Evolutionary conservation across 2,113 vertebrate species (phyloP).

Genomic region (Cheirogaleus medius): DNA sequence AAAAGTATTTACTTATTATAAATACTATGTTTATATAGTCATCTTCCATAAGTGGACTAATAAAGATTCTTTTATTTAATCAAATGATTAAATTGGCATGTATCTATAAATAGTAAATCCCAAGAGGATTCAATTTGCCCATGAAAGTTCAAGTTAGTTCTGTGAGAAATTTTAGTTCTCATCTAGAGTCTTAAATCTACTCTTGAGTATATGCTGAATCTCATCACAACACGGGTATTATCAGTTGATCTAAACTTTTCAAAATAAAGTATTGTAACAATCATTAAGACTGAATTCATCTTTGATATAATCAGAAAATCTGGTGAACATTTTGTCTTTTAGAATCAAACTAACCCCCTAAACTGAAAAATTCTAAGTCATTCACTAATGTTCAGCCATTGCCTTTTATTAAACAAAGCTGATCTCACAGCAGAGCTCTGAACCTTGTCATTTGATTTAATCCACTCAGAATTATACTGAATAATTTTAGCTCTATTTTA

Average conservation of each 20-base stretch:
- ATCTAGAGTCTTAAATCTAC: not conserved
- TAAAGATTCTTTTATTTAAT: constrained; percentile 6
- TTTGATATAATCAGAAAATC: constrained; percentile 25
- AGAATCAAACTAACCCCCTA: constrained; percentile 13
- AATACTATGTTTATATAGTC: constrained; percentile 14
- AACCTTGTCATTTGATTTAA: constrained; percentile 4
- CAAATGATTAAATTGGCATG: constrained; percentile 30
- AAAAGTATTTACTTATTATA: constrained; percentile 29
- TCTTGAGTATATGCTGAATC: not conserved
- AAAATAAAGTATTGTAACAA: not conserved
- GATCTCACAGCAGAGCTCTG: not conserved
- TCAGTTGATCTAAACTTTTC: constrained; percentile 4
- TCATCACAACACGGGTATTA: not conserved
- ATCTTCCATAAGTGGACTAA: not conserved
- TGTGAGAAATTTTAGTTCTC: constrained; percentile 17
- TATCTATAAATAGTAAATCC: not conserved
- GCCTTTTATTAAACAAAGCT: not conserved
- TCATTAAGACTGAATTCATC: not conserved
- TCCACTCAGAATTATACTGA: not conserved
- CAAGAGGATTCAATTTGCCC: not conserved
- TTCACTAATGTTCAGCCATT: not conserved
- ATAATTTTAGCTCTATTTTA: not conserved
- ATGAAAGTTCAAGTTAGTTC: not conserved
- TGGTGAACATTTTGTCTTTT: not conserved
- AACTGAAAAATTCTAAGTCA: constrained; percentile 33